Evolutionary conservation across 2,113 vertebrate species (phyloP).

Genomic region (Xyrauchen texanus): DNA sequence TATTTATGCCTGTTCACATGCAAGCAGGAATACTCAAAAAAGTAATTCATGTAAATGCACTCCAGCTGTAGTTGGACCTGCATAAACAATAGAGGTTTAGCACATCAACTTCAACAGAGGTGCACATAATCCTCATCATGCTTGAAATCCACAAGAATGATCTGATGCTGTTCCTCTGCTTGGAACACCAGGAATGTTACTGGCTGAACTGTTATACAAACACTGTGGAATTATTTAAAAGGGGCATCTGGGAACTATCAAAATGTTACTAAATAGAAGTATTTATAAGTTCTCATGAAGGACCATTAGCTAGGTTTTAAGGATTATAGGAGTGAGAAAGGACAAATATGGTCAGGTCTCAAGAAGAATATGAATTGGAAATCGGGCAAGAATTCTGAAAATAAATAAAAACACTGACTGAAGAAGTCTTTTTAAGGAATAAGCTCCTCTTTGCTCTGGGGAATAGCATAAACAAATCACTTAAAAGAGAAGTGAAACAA

Average conservation of each 20-base stretch:
- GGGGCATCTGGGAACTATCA: conserved; percentile 51
- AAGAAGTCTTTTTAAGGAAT: not conserved
- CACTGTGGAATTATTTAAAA: conserved; percentile 15
- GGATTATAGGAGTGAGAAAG: not conserved
- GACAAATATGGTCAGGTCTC: conserved; percentile 22
- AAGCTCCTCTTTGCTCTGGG: conserved; percentile 1
- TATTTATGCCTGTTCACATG: not conserved
- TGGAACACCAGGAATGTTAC: conserved; percentile 4
- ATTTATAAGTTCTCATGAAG: conserved; percentile 43
- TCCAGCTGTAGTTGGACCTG: conserved; percentile 1
- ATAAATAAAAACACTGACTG: not conserved
- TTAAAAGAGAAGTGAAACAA: conserved; percentile 8
- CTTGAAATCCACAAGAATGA: not conserved
- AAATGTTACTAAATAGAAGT: conserved; percentile 21
- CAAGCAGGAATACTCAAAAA: not conserved
- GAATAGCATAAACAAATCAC: not conserved
- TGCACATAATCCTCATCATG: not conserved
- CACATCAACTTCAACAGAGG: not conserved
- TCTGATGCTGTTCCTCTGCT: not conserved
- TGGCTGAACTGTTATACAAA: conserved; percentile 21
- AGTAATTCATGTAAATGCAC: not conserved
- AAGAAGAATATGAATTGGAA: conserved; percentile 17
- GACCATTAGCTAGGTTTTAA: conserved; percentile 14
- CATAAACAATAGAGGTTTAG: not conserved
- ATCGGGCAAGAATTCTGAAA: not conserved